A percentile compares a stretch with the other conserved stretches of the same genome.
phyloP scores from a whole-genome alignment of 1,140 invertebrate species.

The Geopemphigus sp. region DNA sequence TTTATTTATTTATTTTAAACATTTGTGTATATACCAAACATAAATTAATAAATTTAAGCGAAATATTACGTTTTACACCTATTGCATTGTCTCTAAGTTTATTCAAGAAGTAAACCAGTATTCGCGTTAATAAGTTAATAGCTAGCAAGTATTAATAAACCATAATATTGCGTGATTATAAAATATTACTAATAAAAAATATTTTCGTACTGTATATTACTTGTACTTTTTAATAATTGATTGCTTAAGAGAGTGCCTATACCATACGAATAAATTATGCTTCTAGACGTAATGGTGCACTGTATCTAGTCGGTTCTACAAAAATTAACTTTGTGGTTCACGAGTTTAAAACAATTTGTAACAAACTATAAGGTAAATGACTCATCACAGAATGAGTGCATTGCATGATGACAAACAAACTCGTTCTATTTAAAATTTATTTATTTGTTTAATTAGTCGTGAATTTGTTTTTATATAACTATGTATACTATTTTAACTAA shows the following conservation, averaged over 20 bases:
- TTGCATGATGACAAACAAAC: not conserved
- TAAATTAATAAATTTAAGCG: not conserved
- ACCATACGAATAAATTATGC: conserved; percentile 43
- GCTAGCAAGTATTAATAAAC: not conserved
- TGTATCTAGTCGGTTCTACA: conserved; percentile 10
- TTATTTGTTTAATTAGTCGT: no score
- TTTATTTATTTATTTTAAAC: no score
- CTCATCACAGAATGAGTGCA: not conserved
- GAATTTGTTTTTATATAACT: no score
- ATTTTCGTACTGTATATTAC: not conserved
- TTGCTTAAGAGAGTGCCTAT: conserved; percentile 22
- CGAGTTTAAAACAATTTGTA: not conserved
- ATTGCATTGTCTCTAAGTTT: not conserved
- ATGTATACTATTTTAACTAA: no score
- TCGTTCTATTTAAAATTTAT: no score
- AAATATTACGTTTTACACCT: no score
- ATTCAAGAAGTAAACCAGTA: not conserved
- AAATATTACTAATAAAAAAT: not conserved
- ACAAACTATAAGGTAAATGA: not conserved
- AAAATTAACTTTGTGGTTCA: not conserved
- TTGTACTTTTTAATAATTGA: not conserved
- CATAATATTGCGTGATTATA: not conserved
- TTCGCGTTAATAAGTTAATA: not conserved
- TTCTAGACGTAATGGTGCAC: conserved; percentile 47
- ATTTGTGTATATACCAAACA: not conserved